Conservation (phyloP, 2,113 vertebrate genomes). For the Ptilorrhoa leucosticta region DNA sequence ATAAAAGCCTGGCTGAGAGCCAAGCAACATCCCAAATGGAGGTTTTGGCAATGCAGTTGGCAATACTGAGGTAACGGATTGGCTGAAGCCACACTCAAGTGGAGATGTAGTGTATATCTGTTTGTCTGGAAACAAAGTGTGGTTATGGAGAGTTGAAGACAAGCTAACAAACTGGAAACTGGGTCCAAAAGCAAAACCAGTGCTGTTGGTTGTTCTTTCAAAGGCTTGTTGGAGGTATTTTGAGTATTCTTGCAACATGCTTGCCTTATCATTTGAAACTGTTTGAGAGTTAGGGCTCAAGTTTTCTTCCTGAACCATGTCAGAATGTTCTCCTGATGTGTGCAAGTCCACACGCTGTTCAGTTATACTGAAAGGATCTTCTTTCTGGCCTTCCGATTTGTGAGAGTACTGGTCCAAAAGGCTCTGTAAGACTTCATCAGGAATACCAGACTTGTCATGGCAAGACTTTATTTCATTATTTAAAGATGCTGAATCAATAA, state of each 20-base stretch:
- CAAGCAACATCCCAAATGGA: slow-evolving; percentile 93
- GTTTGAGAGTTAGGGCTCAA: slow-evolving; percentile 81
- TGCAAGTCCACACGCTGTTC: slow-evolving; percentile 94
- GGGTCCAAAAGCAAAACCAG: slow-evolving; percentile 87
- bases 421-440: slow-evolving; percentile 97
- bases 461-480: slow-evolving; percentile 86
- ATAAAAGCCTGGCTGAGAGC: slow-evolving; percentile 91
- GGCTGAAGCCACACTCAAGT: slow-evolving; percentile 92
- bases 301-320: slow-evolving; percentile 84
- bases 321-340: slow-evolving; percentile 85
- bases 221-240: slow-evolving; percentile 98
- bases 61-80: slow-evolving; percentile 91
- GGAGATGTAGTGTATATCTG: slow-evolving; percentile 91
- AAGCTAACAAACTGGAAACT: slow-evolving; percentile 91
- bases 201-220: slow-evolving; percentile 94
- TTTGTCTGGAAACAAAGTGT: slow-evolving; percentile 92
- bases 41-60: slow-evolving; percentile 93
- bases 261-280: slow-evolving; percentile 86
- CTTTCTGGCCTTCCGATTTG: slow-evolving; percentile 90
- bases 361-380: slow-evolving; percentile 90
- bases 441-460: slow-evolving; percentile 97
- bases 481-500: slow-evolving; percentile 90
- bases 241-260: slow-evolving; percentile 95
- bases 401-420: slow-evolving; percentile 96
- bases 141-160: slow-evolving; percentile 89